These are phyloP conservation scores for Fragum whitleyi DNA, from an alignment of 2,888 invertebrate genomes.

Conservation along the genomic window DNA sequence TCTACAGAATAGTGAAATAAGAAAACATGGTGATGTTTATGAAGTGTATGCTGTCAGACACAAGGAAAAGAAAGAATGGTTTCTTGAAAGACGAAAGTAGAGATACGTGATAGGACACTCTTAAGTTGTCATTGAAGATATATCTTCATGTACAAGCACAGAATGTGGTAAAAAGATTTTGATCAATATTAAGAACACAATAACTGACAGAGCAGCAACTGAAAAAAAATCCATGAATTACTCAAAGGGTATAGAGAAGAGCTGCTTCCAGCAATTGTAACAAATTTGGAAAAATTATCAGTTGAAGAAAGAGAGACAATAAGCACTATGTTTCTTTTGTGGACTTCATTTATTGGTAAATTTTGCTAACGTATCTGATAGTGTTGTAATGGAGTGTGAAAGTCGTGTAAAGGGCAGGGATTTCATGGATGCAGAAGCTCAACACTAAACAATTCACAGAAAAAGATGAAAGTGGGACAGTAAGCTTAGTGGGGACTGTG, in stretches of 20 bases:
- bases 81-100: constrained; percentile 31
- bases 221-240: too few relatives aligned
- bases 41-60: too few relatives aligned
- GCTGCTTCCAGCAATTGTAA: constrained; percentile 33
- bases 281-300: constrained; percentile 39
- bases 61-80: constrained; percentile 49
- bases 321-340: constrained; percentile 37
- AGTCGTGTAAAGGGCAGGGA: constrained; percentile 10
- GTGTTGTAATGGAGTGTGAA: constrained; percentile 34
- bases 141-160: too few relatives aligned
- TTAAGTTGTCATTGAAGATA: constrained; percentile 29
- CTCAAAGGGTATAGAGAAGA: too few relatives aligned
- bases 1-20: too few relatives aligned
- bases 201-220: constrained; percentile 48
- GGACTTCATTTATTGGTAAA: constrained; percentile 45
- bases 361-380: constrained; percentile 46
- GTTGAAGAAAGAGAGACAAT: too few relatives aligned
- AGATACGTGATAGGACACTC: constrained; percentile 24
- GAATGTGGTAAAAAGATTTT: too few relatives aligned
- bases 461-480: too few relatives aligned
- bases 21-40: too few relatives aligned
- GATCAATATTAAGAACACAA: constrained; percentile 39
- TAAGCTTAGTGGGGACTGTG: constrained; percentile 20
- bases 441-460: constrained; percentile 2
- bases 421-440: constrained; percentile 30